These are phyloP conservation scores for Nudaria mundana DNA, from an alignment of 2,888 invertebrate species.

Conservation along the genomic window DNA sequence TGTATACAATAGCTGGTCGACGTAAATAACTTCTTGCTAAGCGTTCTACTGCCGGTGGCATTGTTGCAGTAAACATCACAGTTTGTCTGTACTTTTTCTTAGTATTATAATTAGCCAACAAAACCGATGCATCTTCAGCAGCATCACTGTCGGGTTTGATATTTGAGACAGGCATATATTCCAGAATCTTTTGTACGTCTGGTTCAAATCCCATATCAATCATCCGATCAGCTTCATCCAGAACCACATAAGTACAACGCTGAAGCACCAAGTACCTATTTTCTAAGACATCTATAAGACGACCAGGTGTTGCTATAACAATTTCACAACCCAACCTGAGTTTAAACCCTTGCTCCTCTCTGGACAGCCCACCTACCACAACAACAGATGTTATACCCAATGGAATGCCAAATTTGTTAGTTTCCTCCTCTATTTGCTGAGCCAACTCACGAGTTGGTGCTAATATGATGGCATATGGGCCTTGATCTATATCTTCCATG, in stretches of 20 bases:
- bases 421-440: constrained; percentile 99
- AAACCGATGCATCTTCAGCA: constrained; percentile 95
- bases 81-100: constrained; percentile 99
- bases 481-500: constrained; percentile 94
- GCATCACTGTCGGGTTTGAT: constrained; percentile 99
- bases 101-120: constrained; percentile 96
- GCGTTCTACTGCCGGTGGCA: constrained; percentile 99
- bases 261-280: constrained; percentile 98
- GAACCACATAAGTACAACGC: constrained; percentile 98
- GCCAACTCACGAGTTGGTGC: constrained; percentile 99
- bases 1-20: constrained; percentile 98
- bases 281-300: constrained; percentile 98
- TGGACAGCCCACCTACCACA: constrained; percentile 98
- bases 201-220: constrained; percentile 99
- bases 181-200: constrained; percentile 98
- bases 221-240: constrained; percentile 99
- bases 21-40: constrained; percentile 96
- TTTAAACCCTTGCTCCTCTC: constrained; percentile 99
- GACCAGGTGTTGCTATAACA: constrained; percentile 99
- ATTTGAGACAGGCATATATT: constrained; percentile 98
- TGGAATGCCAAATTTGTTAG: constrained; percentile 97
- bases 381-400: constrained; percentile 96
- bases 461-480: constrained; percentile 99
- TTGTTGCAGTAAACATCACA: constrained; percentile 99
- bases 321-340: constrained; percentile 99